These are phyloP conservation scores for Brachymystax lenok DNA, from an alignment of 2,797 vertebrate species.

Conservation along the genomic window DNA sequence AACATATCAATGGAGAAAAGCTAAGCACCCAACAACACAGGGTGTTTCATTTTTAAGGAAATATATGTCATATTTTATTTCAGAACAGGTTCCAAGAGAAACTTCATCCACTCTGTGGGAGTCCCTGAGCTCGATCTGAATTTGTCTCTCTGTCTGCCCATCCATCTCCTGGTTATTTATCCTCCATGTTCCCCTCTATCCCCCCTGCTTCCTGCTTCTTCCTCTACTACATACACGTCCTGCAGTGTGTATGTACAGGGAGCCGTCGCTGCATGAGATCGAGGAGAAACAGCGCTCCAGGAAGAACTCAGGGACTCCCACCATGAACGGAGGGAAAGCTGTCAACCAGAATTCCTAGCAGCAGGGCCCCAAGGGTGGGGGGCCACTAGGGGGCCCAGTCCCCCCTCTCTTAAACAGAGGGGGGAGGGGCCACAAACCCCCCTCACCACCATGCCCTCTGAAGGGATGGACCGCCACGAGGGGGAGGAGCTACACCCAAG, in stretches of 20 bases:
- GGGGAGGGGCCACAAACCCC: constrained; percentile 44
- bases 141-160: constrained; percentile 61
- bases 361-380: constrained; percentile 66
- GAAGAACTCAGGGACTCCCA: constrained; percentile 99
- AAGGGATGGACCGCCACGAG: constrained; percentile 42
- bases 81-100: constrained; percentile 76
- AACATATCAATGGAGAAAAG: constrained; percentile 65
- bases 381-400: constrained; percentile 65
- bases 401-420: constrained; percentile 45
- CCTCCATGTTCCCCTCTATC: constrained; percentile 6
- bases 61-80: background rate
- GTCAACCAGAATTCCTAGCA: constrained; percentile 98
- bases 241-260: constrained; percentile 99
- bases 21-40: background rate
- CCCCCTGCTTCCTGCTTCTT: constrained; percentile 17
- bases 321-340: constrained; percentile 99
- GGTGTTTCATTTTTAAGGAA: background rate
- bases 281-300: constrained; percentile 96
- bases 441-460: constrained; percentile 52
- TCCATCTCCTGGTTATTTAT: constrained; percentile 40
- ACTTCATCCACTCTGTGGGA: constrained; percentile 13
- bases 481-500: constrained; percentile 59
- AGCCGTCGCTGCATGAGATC: constrained; percentile 98
- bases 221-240: constrained; percentile 24
- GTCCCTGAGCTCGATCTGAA: constrained; percentile 54